Evolutionary conservation across 2,113 vertebrate species (phyloP).

Genomic region (Rhodinocichla rosea): DNA sequence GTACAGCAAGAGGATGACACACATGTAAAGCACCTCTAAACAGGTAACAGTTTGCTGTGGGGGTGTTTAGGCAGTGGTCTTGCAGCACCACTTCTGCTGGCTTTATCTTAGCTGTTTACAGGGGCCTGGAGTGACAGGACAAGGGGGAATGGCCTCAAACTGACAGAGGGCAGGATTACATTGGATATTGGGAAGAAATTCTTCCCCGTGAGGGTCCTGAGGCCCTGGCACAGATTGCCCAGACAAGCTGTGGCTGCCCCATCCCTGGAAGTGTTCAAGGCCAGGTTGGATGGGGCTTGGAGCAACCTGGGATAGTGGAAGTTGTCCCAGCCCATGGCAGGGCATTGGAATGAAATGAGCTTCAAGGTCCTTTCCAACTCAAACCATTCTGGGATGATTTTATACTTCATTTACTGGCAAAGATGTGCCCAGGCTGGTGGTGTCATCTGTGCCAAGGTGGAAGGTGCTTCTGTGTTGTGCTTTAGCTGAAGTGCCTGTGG

Average conservation of each 20-base stretch:
- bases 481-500: neutral
- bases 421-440: neutral
- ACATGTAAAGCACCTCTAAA: neutral
- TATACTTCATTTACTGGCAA: neutral
- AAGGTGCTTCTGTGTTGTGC: neutral
- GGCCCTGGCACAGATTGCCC: neutral
- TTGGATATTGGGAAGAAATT: neutral
- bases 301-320: neutral
- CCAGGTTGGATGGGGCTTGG: neutral
- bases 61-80: neutral
- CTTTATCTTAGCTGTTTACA: neutral
- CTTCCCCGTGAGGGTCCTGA: neutral
- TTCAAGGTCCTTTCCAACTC: neutral
- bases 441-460: neutral
- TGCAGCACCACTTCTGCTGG: neutral
- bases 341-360: neutral
- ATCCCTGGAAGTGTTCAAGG: neutral
- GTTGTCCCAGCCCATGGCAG: neutral
- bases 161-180: neutral
- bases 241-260: neutral
- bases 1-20: neutral
- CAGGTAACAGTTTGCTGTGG: neutral
- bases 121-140: neutral
- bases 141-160: neutral
- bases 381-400: neutral